Evolutionary conservation across 2,888 invertebrate species (phyloP).

Genomic region (Morinoia aosen): DNA sequence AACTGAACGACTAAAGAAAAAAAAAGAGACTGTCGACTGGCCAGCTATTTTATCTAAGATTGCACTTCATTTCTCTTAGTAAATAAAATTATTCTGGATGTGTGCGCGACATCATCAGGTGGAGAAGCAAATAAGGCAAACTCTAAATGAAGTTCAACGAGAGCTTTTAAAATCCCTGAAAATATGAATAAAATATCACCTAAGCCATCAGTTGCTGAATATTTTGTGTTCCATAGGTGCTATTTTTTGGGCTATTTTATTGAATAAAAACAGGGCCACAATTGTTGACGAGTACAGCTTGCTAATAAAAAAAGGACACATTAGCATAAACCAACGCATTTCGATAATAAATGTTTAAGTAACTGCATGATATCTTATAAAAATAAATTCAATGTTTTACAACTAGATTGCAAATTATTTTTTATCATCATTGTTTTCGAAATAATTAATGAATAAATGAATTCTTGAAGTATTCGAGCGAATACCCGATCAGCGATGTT

Average conservation of each 20-base stretch:
- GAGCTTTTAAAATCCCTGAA: background rate
- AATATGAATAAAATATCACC: background rate
- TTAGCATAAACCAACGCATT: too few relatives aligned
- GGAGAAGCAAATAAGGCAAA: background rate
- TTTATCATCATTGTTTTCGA: background rate
- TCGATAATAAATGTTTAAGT: too few relatives aligned
- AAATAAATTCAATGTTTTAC: too few relatives aligned
- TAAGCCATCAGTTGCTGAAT: background rate
- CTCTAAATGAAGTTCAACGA: background rate
- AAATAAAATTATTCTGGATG: background rate
- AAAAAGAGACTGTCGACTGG: too few relatives aligned
- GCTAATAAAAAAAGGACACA: too few relatives aligned
- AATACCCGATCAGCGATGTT: background rate
- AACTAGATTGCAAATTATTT: too few relatives aligned
- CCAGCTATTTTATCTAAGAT: background rate
- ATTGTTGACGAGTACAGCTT: too few relatives aligned
- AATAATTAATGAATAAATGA: background rate
- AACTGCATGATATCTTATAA: too few relatives aligned
- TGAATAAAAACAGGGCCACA: background rate
- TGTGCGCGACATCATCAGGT: background rate
- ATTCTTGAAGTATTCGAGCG: background rate
- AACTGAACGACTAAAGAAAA: background rate
- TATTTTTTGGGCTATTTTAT: background rate
- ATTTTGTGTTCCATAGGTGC: background rate
- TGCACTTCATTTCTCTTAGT: background rate